These are phyloP conservation scores for Lasioglossum baleicum DNA, from an alignment of 1,140 invertebrate genomes.

Conservation along the genomic window DNA sequence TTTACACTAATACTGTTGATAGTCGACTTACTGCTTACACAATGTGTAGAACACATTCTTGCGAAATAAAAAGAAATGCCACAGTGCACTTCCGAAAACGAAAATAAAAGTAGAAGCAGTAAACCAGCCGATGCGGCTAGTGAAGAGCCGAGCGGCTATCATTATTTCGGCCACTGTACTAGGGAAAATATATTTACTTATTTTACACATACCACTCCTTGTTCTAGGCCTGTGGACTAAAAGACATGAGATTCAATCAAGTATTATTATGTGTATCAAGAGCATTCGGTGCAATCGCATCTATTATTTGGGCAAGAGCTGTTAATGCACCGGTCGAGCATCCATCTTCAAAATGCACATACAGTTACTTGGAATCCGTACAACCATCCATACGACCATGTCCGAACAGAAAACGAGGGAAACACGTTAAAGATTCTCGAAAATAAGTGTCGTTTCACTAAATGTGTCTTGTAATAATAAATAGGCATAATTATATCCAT, in stretches of 20 bases:
- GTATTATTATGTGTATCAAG: constrained; percentile 67
- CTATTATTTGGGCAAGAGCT: constrained; percentile 68
- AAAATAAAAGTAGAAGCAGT: too few relatives aligned
- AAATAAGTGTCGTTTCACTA: constrained; percentile 22
- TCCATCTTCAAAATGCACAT: constrained; percentile 64
- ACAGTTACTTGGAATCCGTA: constrained; percentile 60
- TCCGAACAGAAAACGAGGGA: constrained; percentile 24
- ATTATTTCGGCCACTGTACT: too few relatives aligned
- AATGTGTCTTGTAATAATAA: neutral
- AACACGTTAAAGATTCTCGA: neutral
- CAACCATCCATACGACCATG: neutral
- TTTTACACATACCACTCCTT: neutral
- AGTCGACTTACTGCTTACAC: too few relatives aligned
- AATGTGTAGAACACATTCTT: too few relatives aligned
- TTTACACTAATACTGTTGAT: too few relatives aligned
- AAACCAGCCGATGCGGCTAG: too few relatives aligned
- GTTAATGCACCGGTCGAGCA: constrained; percentile 65
- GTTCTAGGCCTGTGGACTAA: constrained; percentile 64
- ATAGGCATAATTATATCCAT: too few relatives aligned
- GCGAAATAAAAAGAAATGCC: too few relatives aligned
- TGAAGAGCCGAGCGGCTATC: too few relatives aligned
- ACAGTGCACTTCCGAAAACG: too few relatives aligned
- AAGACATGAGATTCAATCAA: constrained; percentile 71
- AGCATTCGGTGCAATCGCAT: constrained; percentile 65
- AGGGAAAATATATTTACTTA: neutral